A percentile compares a stretch with the other conserved stretches of the same genome.
phyloP scores from a whole-genome alignment of 2,113 vertebrate species.

The Semicossyphus pulcher region DNA sequence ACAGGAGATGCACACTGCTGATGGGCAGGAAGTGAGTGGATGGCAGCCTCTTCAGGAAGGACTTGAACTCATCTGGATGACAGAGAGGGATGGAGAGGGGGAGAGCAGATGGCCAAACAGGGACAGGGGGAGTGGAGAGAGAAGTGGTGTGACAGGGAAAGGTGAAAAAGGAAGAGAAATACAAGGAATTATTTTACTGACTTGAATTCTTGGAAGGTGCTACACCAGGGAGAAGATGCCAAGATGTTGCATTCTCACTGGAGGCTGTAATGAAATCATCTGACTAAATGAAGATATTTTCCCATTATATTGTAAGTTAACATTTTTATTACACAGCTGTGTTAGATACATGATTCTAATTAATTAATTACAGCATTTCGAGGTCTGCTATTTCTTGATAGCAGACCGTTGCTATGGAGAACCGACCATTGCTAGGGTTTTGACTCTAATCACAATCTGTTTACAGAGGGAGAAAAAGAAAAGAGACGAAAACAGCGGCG shows the following conservation, averaged over 20 bases:
- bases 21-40: constrained; percentile 97
- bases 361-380: too few species aligned
- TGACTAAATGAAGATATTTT: background rate
- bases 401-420: too few species aligned
- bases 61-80: constrained; percentile 95
- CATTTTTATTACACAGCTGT: too few species aligned
- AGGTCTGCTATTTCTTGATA: too few species aligned
- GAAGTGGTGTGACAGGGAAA: background rate
- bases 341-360: too few species aligned
- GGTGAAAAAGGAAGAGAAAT: background rate
- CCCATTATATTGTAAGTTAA: background rate
- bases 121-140: background rate
- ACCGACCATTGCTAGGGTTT: too few species aligned
- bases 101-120: background rate
- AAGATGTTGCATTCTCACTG: background rate
- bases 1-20: constrained; percentile 97
- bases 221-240: too few species aligned
- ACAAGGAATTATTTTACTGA: background rate
- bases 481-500: too few species aligned
- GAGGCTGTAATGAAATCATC: background rate
- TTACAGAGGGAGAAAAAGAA: too few species aligned
- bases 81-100: constrained; percentile 11
- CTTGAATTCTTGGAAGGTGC: background rate
- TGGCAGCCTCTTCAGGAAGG: constrained; percentile 96
- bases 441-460: too few species aligned